These are phyloP conservation scores for Dryas iulia DNA, from an alignment of 1,140 invertebrate species.

Conservation along the genomic window DNA sequence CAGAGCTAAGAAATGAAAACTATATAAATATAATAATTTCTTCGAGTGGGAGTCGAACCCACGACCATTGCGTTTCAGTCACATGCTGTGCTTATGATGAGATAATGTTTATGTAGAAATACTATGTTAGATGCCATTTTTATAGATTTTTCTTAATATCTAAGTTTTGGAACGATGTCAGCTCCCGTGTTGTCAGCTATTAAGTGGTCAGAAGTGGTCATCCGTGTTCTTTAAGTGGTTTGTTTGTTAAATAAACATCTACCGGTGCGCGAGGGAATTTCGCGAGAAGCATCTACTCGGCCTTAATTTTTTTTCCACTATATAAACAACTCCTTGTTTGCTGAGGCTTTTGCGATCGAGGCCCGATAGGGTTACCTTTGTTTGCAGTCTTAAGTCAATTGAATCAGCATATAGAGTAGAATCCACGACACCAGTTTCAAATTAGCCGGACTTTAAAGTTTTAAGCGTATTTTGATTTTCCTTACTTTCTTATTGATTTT, in stretches of 20 bases:
- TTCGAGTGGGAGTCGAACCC: no score
- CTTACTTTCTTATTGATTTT: background rate
- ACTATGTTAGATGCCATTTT: background rate
- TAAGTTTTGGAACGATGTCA: background rate
- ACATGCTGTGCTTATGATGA: no score
- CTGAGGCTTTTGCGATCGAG: slow-evolving; percentile 61
- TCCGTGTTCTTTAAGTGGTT: slow-evolving; percentile 52
- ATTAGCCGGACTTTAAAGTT: slow-evolving; percentile 35
- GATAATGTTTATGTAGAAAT: no score
- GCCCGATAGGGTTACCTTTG: slow-evolving; percentile 62
- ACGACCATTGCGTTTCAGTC: no score
- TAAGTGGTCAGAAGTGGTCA: slow-evolving; percentile 59
- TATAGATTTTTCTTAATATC: background rate
- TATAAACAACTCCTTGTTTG: slow-evolving; percentile 58
- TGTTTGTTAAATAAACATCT: slow-evolving; percentile 71
- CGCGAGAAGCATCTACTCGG: slow-evolving; percentile 57
- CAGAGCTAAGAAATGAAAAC: no score
- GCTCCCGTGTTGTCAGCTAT: slow-evolving; percentile 59
- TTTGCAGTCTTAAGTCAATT: slow-evolving; percentile 61
- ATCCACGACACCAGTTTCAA: slow-evolving; percentile 40
- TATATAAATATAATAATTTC: no score
- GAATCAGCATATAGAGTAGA: slow-evolving; percentile 39
- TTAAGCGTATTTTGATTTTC: background rate
- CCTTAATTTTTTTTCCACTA: slow-evolving; percentile 59
- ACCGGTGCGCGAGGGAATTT: slow-evolving; percentile 58